Percentiles rank a stretch among this genome's conserved stretches.
Evolutionary conservation across 2,797 vertebrate species (phyloP).

Genomic region (Phyllotis vaccarum): DNA sequence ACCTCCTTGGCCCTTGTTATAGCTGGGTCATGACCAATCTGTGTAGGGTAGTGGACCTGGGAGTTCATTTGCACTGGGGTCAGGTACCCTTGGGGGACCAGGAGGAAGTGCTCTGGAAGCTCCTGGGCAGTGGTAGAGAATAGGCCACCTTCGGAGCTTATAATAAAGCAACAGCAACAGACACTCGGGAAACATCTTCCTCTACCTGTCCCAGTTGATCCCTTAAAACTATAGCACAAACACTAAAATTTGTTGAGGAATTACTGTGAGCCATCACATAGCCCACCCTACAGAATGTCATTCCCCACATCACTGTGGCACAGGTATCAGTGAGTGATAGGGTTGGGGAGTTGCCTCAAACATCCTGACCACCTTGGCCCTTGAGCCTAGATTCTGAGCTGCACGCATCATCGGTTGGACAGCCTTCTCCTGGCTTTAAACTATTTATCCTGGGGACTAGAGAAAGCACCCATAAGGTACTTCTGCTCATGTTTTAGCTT

Average conservation of each 20-base stretch:
- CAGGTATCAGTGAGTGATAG: background rate
- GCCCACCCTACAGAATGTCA: background rate
- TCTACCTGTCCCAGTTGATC: background rate
- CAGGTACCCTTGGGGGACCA: background rate
- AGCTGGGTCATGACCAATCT: too few species aligned
- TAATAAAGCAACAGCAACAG: background rate
- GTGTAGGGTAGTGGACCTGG: background rate
- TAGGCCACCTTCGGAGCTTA: background rate
- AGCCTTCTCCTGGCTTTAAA: background rate
- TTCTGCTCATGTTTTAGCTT: background rate
- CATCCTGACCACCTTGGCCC: background rate
- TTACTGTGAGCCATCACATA: background rate
- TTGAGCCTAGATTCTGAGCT: background rate
- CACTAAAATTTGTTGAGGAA: slow-evolving; percentile 8
- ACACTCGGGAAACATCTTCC: background rate
- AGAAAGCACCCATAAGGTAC: background rate
- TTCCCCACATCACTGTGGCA: background rate
- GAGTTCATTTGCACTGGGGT: background rate
- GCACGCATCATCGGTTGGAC: too few species aligned
- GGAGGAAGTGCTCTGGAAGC: background rate
- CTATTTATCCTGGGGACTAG: background rate
- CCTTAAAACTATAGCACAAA: background rate
- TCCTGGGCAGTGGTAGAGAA: background rate
- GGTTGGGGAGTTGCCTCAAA: too few species aligned
- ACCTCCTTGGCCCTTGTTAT: background rate